phyloP scores from a whole-genome alignment of 2,888 invertebrate species.

The Steinernema hermaphroditum region DNA sequence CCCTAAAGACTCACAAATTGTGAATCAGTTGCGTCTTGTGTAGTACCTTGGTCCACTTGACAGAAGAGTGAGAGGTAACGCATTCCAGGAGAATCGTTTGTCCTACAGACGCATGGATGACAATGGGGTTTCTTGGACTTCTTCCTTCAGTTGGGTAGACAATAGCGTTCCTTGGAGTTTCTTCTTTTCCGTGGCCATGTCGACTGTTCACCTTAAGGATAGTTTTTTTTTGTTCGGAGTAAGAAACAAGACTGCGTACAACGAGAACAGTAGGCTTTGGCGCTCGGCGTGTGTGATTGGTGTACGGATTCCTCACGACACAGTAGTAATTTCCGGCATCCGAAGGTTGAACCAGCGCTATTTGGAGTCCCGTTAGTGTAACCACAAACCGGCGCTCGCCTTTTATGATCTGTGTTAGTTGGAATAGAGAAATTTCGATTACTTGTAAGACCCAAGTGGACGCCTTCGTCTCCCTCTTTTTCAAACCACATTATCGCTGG shows the following conservation, averaged over 20 bases:
- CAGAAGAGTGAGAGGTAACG: conserved; percentile 53
- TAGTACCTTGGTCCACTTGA: conserved; percentile 18
- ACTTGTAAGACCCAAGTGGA: conserved; percentile 44
- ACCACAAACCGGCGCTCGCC: conserved; percentile 49
- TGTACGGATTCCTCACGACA: conserved; percentile 59
- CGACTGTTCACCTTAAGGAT: conserved; percentile 8
- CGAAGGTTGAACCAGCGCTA: conserved; percentile 53
- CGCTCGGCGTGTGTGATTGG: conserved; percentile 49
- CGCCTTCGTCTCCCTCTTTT: conserved; percentile 48
- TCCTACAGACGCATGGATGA: conserved; percentile 53
- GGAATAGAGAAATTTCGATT: neutral
- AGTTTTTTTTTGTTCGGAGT: neutral
- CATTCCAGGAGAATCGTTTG: conserved; percentile 59
- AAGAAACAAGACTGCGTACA: conserved; percentile 40
- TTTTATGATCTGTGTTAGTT: no score
- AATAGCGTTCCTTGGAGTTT: neutral
- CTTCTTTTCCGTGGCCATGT: neutral
- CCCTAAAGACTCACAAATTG: conserved; percentile 10
- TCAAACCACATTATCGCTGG: conserved; percentile 62
- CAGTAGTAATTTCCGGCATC: conserved; percentile 62
- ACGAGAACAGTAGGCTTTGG: conserved; percentile 55
- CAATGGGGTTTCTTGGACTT: conserved; percentile 35
- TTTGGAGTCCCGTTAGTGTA: conserved; percentile 60
- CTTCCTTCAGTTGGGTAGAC: neutral
- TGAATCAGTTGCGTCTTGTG: neutral